These are phyloP conservation scores for Bradynema listronoti DNA, from an alignment of 1,140 invertebrate species.

Conservation along the genomic window DNA sequence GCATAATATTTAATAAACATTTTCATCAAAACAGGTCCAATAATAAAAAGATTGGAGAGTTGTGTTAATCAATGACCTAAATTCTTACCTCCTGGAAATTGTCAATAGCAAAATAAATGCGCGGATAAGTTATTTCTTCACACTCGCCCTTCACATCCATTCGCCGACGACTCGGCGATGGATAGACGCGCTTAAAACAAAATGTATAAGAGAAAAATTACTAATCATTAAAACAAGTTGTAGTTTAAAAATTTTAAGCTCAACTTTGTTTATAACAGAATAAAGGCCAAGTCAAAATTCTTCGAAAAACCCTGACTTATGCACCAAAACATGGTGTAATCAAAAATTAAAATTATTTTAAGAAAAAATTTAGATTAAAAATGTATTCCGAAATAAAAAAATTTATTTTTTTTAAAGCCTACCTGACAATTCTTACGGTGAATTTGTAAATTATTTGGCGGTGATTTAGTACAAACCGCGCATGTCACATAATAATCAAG, in stretches of 20 bases:
- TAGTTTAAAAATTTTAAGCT: too few species aligned
- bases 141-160: constrained; percentile 97
- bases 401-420: constrained; percentile 22
- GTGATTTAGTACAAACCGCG: constrained; percentile 92
- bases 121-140: constrained; percentile 96
- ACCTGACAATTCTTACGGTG: constrained; percentile 82
- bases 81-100: constrained; percentile 82
- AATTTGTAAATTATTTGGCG: constrained; percentile 88
- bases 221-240: too few species aligned
- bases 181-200: constrained; percentile 72
- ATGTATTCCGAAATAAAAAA: constrained; percentile 2
- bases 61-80: too few species aligned
- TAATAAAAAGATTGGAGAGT: too few species aligned
- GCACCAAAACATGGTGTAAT: constrained; percentile 8
- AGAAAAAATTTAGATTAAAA: too few species aligned
- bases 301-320: not conserved
- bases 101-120: constrained; percentile 97
- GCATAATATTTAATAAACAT: too few species aligned
- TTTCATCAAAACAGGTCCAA: too few species aligned
- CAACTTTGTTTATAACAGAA: too few species aligned
- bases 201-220: too few species aligned
- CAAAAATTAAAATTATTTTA: not conserved
- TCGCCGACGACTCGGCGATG: constrained; percentile 82
- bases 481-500: constrained; percentile 90
- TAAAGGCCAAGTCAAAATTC: too few species aligned